Base-by-base conservation (phyloP, 1,140 invertebrate genomes). In the Aradophagus sp. region DNA sequence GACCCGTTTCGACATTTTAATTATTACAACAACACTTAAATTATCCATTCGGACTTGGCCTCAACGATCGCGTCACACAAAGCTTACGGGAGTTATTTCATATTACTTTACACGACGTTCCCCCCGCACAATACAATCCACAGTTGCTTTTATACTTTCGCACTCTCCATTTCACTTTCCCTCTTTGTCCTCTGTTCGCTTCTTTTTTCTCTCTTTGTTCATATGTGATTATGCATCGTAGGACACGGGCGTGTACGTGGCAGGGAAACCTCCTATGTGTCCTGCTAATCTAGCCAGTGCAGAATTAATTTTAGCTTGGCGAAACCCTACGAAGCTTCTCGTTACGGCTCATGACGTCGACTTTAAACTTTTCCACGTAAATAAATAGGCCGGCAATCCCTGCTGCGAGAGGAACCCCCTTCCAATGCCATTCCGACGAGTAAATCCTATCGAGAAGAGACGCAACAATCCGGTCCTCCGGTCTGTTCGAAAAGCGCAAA, bases 261-360 rank as follows among this genome's bases (percentile, higher is more conserved):
- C 56, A 68, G 66, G 35, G 78, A 80, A 80, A 78, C 78, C 78
- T 67, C 41, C 69, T 52, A 70, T 80, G 56, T 75, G 77, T 78
- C 73, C 73, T 75, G 73, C 77, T 81, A 79, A 82, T 81, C 74
- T 80, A 73, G 71, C 74, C 65, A 66, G 50, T 62, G 35, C 53
- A 73, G 74, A 82, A 82, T 83, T 81, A 81, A 83, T 81, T 82
- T 81, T 80, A 80, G 61, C 69, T 80, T 65, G 44, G 42, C 45
- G 73, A 80, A 78, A 77, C 77, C 75, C 58, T 73, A 61, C 75
- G 48, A 72, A 56, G 75, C 69, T 80, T 75, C 72, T 58, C 52
- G 65, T 62, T 59, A 71, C 73, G 38, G 62, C 56, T 72, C 69
- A 53, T 68, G 72, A 74, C 72, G 62, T 58, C 58, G 55, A 71